Conservation (phyloP, 2,888 invertebrate genomes). For the Acanthoscelides obtectus region DNA sequence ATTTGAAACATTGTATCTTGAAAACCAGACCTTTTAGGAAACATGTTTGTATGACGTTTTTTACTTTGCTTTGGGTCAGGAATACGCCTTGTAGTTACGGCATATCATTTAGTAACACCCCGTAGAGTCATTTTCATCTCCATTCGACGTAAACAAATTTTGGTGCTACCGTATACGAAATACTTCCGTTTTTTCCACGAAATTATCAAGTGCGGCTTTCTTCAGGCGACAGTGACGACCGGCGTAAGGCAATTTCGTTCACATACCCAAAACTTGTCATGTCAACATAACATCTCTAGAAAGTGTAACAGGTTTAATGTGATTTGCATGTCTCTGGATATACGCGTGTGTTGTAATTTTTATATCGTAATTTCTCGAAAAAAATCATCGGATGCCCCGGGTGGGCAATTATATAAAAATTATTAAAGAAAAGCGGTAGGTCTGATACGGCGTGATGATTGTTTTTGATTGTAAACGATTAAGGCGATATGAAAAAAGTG, state of each 20-base stretch:
- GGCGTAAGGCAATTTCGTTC: background rate
- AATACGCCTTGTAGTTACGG: too few relatives aligned
- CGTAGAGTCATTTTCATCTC: too few relatives aligned
- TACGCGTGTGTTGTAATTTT: background rate
- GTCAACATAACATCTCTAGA: background rate
- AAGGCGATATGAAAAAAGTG: background rate
- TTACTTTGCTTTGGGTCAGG: too few relatives aligned
- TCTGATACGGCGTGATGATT: background rate
- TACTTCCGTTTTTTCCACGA: background rate
- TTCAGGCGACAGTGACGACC: background rate
- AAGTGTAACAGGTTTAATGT: conserved; percentile 2
- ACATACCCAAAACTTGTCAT: conserved; percentile 1
- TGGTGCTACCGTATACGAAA: background rate
- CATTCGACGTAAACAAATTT: background rate
- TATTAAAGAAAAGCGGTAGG: background rate
- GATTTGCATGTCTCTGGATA: background rate
- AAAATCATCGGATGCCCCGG: background rate
- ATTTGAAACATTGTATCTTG: too few relatives aligned
- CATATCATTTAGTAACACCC: too few relatives aligned
- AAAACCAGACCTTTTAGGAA: too few relatives aligned
- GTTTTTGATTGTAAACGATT: background rate
- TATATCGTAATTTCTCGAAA: background rate
- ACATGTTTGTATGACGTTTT: too few relatives aligned
- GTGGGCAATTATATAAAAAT: background rate
- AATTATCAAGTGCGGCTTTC: background rate